Evolutionary conservation across 2,113 vertebrate genomes (phyloP), one percentile per base, ranked within the genome.

Genomic region (Elachura formosa): DNA sequence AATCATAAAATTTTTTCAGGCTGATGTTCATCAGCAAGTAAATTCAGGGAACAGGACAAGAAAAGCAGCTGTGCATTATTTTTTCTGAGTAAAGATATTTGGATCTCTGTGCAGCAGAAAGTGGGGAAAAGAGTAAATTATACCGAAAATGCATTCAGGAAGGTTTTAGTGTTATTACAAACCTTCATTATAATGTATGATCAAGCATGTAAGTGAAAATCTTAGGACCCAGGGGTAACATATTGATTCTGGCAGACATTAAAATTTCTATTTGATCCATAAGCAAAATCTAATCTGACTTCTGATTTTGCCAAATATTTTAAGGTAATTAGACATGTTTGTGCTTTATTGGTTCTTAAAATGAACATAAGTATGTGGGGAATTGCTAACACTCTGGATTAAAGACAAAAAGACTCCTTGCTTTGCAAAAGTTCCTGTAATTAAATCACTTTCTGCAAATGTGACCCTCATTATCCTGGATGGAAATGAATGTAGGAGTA

Each of bases 201-300:
- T 85, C 85, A 83, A 95, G 93, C 86, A 95, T 89, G 86, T 89
- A 85, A 96, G 92, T 46, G 87, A 74, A 93, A 96, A 89, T 92
- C 92, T 73, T 14, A 25, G 80, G 87, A 68, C 93, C 63, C 17
- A 0, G 20, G 92, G 95, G 95, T 83, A 90, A 92, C 77, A 28
- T 82, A 94, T 87, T 2, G 41, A 89, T 97, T 85, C 92, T 83
- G 85, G 89, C 1, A 1, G 87, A 94, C 93, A 89, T 93, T 78
- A 93, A 93, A 66, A 69, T 96, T 96, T 92, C 96, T 78, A 63
- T 93, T 90, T 96, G 94, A 93, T 94, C 85, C 89, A 96, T 46
- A 90, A 94, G 91, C 74, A 96, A 93, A 93, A 96, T 85, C 85
- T 92, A 96, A 96, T 87, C 92, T 94, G 96, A 92, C 83, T 97